Conservation (phyloP, 2,797 vertebrate genomes). For the Hydrocynus forskahlii region DNA sequence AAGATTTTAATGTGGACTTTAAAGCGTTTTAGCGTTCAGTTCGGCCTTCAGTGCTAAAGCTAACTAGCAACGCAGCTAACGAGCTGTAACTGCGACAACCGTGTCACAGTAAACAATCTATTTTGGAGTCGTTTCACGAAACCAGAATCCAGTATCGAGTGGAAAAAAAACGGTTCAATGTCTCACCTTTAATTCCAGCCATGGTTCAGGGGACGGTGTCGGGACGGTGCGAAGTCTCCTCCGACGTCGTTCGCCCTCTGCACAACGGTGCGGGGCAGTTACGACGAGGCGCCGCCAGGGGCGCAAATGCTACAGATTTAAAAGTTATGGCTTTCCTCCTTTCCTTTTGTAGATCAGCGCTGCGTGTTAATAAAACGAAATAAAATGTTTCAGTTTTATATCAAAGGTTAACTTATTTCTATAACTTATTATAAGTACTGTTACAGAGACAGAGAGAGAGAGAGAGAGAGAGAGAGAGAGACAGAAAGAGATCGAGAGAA, state of each 20-base stretch:
- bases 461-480: no score
- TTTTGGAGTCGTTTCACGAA: neutral
- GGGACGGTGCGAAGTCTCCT: neutral
- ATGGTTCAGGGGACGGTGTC: constrained; percentile 7
- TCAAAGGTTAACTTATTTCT: no score
- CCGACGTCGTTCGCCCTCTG: neutral
- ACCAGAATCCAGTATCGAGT: neutral
- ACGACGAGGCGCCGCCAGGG: neutral
- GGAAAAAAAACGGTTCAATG: neutral
- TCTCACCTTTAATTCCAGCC: constrained; percentile 50
- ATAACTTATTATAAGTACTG: no score
- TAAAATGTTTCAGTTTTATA: no score
- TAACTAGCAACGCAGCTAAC: neutral
- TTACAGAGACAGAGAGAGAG: no score
- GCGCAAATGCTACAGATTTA: neutral
- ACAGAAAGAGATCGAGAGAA: no score
- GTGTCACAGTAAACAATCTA: neutral
- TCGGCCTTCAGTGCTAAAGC: neutral
- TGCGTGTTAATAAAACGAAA: neutral
- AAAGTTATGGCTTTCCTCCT: neutral
- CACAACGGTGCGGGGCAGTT: constrained; percentile 1
- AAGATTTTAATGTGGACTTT: neutral
- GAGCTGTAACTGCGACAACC: neutral
- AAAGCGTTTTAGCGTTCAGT: neutral
- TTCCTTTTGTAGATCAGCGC: constrained; percentile 7